Evolutionary conservation across 2,113 vertebrate species (phyloP), one percentile per base, ranked within the genome.

Genomic region (Protomyctophum bolini): DNA sequence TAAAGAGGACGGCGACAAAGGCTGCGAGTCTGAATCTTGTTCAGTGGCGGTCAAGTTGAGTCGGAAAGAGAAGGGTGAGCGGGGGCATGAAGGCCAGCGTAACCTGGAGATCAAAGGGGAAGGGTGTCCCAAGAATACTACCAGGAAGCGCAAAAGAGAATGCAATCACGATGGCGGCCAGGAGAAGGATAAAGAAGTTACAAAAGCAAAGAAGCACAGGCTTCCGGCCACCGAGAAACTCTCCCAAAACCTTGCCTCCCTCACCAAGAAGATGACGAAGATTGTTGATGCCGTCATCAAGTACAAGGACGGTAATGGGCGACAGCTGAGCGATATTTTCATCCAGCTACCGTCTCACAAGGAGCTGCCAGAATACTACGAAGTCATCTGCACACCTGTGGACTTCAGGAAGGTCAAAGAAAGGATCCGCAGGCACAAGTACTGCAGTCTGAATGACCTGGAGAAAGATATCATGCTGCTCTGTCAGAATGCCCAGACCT

Each of bases 401-500:
- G 97, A 99, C 92, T 99, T 99, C 88, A 95, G 96, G 66, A 41
- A 41, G 33, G 33, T 41, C 33, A 41, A 41, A 3, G 33, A 41
- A 41, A 41, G 33, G 33, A 41, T 41, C 33, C 33, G 3, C 45
- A 4, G 33, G 87, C 97, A 98, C 82, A 99, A 41, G 3, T 7
- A 0, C 48, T 54, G 7, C 10, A n/a, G 49, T 49, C 1, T 48
- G 8, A 1, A n/a, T 11, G 1, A 10, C 6, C 54, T 99, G 84
- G 97, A 99, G 91, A 98, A 97, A 85, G 97, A 99, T 0, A 96
- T 99, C 58, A 98, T 99, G 97, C 90, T 98, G 83, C 93, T 98
- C 4, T 99, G 97, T 88, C 96, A 97, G 87, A 99, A 99, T 0
- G 97, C 97, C 0, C 97, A 99, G 90, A 98, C 96, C 21, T 99